Evolutionary conservation across 2,888 invertebrate species (phyloP).

Genomic region (Ecliptopera silaceata): DNA sequence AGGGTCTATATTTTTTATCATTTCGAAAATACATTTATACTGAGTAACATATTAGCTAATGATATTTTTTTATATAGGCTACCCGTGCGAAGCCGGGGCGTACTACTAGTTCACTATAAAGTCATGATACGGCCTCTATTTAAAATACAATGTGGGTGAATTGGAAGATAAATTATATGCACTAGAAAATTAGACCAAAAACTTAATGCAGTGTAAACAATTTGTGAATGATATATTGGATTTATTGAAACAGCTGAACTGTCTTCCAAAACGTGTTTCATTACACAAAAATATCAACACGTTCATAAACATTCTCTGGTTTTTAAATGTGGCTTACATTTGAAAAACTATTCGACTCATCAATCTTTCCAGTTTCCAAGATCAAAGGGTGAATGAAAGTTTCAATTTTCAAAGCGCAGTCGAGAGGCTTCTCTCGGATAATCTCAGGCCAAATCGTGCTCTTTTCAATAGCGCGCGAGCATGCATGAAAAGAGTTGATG

Average conservation of each 20-base stretch:
- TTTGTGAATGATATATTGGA: constrained; percentile 30
- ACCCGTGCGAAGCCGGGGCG: too few relatives aligned
- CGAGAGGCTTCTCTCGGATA: constrained; percentile 40
- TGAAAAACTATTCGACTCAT: constrained; percentile 24
- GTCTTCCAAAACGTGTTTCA: constrained; percentile 20
- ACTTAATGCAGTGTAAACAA: constrained; percentile 26
- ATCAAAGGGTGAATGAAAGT: constrained; percentile 37
- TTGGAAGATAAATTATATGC: constrained; percentile 31
- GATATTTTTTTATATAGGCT: too few relatives aligned
- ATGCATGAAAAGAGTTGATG: constrained; percentile 51
- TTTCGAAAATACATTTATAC: too few relatives aligned
- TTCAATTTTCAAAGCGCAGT: constrained; percentile 30
- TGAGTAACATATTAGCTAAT: too few relatives aligned
- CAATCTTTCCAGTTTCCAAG: constrained; percentile 27
- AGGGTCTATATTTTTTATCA: too few relatives aligned
- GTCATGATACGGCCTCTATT: constrained; percentile 36
- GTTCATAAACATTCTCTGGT: not conserved
- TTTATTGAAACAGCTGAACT: constrained; percentile 21
- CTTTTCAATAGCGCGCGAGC: constrained; percentile 42
- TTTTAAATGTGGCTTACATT: constrained; percentile 13
- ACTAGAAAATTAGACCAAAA: constrained; percentile 42
- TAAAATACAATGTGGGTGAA: constrained; percentile 36
- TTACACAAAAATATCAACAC: constrained; percentile 22
- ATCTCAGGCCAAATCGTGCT: constrained; percentile 43
- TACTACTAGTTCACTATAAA: constrained; percentile 41